Base-by-base conservation (phyloP, 92 coral and sea anemone genomes). In the Scolanthus callimorphus region DNA sequence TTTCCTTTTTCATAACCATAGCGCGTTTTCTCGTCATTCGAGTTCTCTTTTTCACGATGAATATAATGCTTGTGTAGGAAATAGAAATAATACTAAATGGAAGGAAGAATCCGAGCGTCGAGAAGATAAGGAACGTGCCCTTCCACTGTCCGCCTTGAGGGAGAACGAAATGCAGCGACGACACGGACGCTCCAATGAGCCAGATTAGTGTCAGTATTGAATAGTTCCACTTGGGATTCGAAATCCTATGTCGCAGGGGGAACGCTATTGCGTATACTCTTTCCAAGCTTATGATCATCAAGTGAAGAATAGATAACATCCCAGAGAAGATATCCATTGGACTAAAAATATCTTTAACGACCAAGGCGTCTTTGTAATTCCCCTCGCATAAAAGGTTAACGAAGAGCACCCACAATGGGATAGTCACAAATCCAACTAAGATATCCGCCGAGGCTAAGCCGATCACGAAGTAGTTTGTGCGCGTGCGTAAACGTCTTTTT, bases 61-160 rank as follows among this genome's bases (percentile, higher is more conserved):
- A 15, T 54, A 64, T 50, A 38, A 84, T 84, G 17, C 89, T 81
- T 17, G 66, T 41, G 37, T 84, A 84, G 41, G 90, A 84, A 3
- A 84, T n/a, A 31, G 60, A 79, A 39, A 84, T 84, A 23, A 84
- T 66, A 2, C 77, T 57, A 49, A 84, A 84, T 15, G 90, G 90
- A 17, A 79, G 46, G 57, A 84, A 84, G 62, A 84, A 84, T 1
- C 90, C 90, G 26, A 84, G 74, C 26, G 86, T 51, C 0, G 90
- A 79, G 59, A 72, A 84, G 17, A 84, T 56, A 15, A 84, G 73
- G 29, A 84, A 73, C 19, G 90, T 79, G 11, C 90, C 90, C 39
- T 62, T 84, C 90, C 90, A 84, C 47, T 84, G 58, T 9, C 80
- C 73, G 12, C 90, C 90, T 62, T 79, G 83, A 10, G 90, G 90